These are phyloP conservation scores for Choristoneura fumiferana DNA, from an alignment of 1,140 invertebrate species.

Conservation along the genomic window DNA sequence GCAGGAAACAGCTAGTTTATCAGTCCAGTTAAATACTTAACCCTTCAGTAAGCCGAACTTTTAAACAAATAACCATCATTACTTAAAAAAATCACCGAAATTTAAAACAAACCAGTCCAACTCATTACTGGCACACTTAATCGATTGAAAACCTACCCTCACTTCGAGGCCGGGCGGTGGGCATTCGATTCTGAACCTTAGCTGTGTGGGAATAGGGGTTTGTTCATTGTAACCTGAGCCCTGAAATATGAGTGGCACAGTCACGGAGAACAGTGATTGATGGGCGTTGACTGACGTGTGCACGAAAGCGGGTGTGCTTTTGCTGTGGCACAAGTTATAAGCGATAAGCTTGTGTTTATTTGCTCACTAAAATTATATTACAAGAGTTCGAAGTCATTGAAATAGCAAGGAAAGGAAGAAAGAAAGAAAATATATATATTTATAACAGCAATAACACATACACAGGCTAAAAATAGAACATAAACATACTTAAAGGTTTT, in stretches of 20 bases:
- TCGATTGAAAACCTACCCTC: not conserved
- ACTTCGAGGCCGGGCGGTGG: not conserved
- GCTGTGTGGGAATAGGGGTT: slow-evolving; percentile 26
- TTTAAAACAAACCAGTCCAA: slow-evolving; percentile 9
- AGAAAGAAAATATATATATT: too few species aligned
- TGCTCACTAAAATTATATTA: not conserved
- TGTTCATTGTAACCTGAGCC: slow-evolving; percentile 28
- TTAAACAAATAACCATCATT: too few species aligned
- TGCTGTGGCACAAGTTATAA: slow-evolving; percentile 21
- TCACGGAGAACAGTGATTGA: slow-evolving; percentile 72
- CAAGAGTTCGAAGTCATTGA: too few species aligned
- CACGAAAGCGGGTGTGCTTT: slow-evolving; percentile 62
- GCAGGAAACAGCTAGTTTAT: too few species aligned
- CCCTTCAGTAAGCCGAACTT: too few species aligned
- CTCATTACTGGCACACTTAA: slow-evolving; percentile 12
- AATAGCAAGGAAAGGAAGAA: too few species aligned
- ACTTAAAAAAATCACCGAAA: slow-evolving; percentile 1
- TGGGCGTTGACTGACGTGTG: slow-evolving; percentile 72
- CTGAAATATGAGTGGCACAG: slow-evolving; percentile 70
- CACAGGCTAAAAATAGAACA: too few species aligned
- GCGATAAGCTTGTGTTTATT: slow-evolving; percentile 16
- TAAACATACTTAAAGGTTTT: too few species aligned
- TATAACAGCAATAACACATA: too few species aligned
- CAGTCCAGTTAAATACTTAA: too few species aligned
- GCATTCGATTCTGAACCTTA: slow-evolving; percentile 41